Conservation (phyloP, 2,113 vertebrate genomes). For the Xyrauchen texanus region DNA sequence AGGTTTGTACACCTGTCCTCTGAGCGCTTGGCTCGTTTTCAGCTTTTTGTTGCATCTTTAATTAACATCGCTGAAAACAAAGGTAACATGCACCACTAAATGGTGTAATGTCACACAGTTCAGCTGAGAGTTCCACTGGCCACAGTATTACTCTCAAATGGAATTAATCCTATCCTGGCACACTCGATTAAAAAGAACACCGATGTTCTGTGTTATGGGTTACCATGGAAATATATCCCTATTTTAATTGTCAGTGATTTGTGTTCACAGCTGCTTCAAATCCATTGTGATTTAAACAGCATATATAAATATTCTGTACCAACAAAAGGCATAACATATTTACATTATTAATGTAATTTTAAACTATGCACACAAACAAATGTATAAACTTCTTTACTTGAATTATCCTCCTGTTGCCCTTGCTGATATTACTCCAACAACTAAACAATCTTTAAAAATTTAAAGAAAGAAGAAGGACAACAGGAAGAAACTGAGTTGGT, state of each 20-base stretch:
- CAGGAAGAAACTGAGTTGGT: too few species aligned
- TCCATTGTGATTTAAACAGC: too few species aligned
- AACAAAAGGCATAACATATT: too few species aligned
- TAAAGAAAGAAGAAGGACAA: too few species aligned
- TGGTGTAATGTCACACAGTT: slow-evolving; percentile 55
- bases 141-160: slow-evolving; percentile 32
- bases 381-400: too few species aligned
- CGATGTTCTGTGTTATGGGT: neutral
- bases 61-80: slow-evolving; percentile 67
- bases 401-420: too few species aligned
- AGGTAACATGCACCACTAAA: slow-evolving; percentile 36
- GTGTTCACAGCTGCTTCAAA: too few species aligned
- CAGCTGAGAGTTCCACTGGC: slow-evolving; percentile 16
- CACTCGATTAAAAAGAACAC: neutral
- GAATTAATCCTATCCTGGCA: slow-evolving; percentile 7
- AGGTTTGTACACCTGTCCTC: slow-evolving; percentile 62
- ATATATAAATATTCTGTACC: too few species aligned
- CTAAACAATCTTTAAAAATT: too few species aligned
- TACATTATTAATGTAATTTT: too few species aligned
- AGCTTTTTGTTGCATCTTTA: slow-evolving; percentile 67
- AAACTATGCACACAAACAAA: too few species aligned
- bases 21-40: slow-evolving; percentile 58
- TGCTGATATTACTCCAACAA: too few species aligned
- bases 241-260: neutral
- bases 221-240: neutral